Evolutionary conservation across 1,140 invertebrate species (phyloP), one percentile per base, ranked within the genome.

Genomic region (Heliothis subflexa): DNA sequence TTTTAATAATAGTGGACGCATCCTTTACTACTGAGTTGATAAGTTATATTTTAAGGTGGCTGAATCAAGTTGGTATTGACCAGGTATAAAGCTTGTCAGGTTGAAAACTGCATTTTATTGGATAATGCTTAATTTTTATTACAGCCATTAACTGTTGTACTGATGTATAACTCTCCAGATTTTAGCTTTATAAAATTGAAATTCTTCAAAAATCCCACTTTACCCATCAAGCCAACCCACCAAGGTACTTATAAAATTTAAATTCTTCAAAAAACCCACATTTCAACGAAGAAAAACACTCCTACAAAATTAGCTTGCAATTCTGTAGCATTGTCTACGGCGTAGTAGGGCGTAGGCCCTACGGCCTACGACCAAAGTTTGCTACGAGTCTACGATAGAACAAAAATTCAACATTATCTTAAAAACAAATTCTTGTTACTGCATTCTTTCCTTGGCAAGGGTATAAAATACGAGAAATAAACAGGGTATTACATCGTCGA

Each of bases 321-420:
- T 45, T 18, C 21, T 18, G 40, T 47, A 64, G 61, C 40, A n/a
- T 9, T 11, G 61, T 47, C 62, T 66, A 66, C 62, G 62, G 62
- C 62, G 62, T 66, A 66, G 62, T 64, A 64, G 61, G 61, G 5
- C 61, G 61, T 66, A 66, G 62, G 40, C 9, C 62, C 40, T 47
- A 64, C 40, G 62, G 13, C 40, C 62, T 64, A 64, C 62, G 62
- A 11, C 21, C 21, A 13, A 59, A 21, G 18, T 47, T 66, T 47
- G 62, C 62, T 66, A 66, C 62, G 62, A 45, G 62, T 5, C 62
- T 66, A 66, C 62, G 62, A 21, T 21, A 64, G n/a, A 16, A 62
- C 18, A 14, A 5, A 52, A 7, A 52, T n/a, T 3, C 7, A n/a
- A n/a, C 13, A n/a, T n/a, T 7, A n/a, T 16, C 5, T 52, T 14